Base-by-base conservation (phyloP, 1,140 invertebrate species). In the Ceratoteleas bidentatus region DNA sequence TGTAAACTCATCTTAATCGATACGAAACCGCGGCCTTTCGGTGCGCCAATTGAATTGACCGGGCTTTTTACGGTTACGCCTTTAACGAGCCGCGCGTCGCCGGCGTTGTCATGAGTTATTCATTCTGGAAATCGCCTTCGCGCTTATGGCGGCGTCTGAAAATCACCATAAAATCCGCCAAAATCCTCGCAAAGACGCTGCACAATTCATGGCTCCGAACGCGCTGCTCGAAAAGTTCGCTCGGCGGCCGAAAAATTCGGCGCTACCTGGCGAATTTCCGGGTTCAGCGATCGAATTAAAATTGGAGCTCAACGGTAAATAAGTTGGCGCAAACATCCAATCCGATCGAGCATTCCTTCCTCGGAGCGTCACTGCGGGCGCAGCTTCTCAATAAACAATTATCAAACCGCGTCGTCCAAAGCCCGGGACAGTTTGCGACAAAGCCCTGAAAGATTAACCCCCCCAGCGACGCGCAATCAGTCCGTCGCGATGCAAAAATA, bases 61-160 rank as follows among this genome's bases (percentile, higher is more conserved):
- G 16, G 15, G 45, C 45, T 73, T 82, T 69, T 74, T 43, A 49
- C 57, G 65, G 34, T 49, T 13, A 11, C 14, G 52, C 62, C 57
- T 11, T 75, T 84, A 84, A 81, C 83, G 66, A 84, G 74, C 40
- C 36, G 33, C 57, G 56, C 65, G 57, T 54, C 61, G 45, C 56
- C 66, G 66, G 62, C 70, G 13, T n/a, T 16, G 68, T 86, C 82
- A 87, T 87, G 85, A 84, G 86, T 84, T 86, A 87, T 87, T 86
- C 86, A 86, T 87, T 74, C 70, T 40, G 36, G 49, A 85, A 84
- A 85, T 86, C 85, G 69, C 74, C 65, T 77, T 73, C 62, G 43
- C 69, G 80, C 76, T 84, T 75, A 79, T 69, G 52, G 57, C 62
- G 36, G 15, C 65, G 68, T 58, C 53, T 60, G 72, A 82, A 83